Evolutionary conservation across 2,797 vertebrate genomes (phyloP), one percentile per base, ranked within the genome.

Genomic region (Sciurus vulgaris): DNA sequence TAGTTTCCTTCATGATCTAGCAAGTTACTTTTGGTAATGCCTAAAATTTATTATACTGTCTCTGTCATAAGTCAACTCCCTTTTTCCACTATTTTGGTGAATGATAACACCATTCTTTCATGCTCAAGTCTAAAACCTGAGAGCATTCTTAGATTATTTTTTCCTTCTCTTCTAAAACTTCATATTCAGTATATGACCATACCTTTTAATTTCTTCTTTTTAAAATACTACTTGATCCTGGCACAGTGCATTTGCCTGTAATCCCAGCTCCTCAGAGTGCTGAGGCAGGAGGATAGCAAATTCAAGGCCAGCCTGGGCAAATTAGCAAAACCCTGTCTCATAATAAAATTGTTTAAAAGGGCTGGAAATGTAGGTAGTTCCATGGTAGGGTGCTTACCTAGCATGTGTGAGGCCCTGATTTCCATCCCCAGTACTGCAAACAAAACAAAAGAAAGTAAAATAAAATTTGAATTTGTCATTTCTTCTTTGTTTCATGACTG

Each of bases 191-290:
- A 44, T 89, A 89, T 44, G 26, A 74, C n/a, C 72, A 0, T 89
- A 44, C 54, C 22, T 33, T 89, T 89, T 84, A 78, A 95, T 82
- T 59, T 59, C 30, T 92, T 78, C 79, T 89, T 93, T 89, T 44
- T 59, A 84, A 78, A 91, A 56, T 70, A 72, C 70, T 83, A 35
- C 65, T 91, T 86, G 51, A 81, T 61, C 59, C 56, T 61, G 9
- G 24, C 59, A 61, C 24, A 9, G 24, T 61, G 59, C 24, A 61
- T 61, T 26, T 26, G 9, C 24, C 24, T 61, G 59, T 61, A 61
- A 61, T 26, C 59, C 59, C 24, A 61, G 24, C 59, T 26, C 59
- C 59, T 61, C 59, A 61, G 59, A 61, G 26, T 24, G 7, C 9
- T 59, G 56, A 61, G 59, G 22, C 59, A 61, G 24, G 22, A 61